Conservation (phyloP, 2,888 invertebrate species). For the Neocrepidodera transversa region DNA sequence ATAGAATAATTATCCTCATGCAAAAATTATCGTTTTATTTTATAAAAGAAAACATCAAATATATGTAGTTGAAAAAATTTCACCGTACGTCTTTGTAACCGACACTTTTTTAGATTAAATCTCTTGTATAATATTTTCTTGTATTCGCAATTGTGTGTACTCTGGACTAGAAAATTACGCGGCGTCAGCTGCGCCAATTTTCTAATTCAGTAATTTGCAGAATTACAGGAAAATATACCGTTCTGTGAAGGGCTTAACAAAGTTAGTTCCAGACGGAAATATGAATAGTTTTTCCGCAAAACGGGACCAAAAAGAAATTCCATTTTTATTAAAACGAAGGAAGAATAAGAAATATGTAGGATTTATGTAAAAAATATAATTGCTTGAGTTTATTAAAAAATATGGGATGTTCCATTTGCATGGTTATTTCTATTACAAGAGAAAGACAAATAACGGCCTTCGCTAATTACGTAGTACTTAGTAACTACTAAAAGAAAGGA, state of each 20-base stretch:
- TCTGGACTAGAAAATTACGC: slow-evolving; percentile 45
- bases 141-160: slow-evolving; percentile 46
- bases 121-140: slow-evolving; percentile 41
- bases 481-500: no score
- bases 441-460: no score
- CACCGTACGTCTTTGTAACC: not conserved
- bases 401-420: no score
- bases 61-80: no score
- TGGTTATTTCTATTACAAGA: no score
- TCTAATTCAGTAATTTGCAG: slow-evolving; percentile 45
- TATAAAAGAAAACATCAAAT: no score
- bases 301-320: not conserved
- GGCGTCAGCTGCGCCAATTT: slow-evolving; percentile 46
- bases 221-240: slow-evolving; percentile 27
- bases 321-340: slow-evolving; percentile 3
- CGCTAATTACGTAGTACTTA: no score
- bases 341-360: not conserved
- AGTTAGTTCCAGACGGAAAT: slow-evolving; percentile 21
- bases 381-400: no score
- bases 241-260: slow-evolving; percentile 16
- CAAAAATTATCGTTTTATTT: no score
- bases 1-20: no score
- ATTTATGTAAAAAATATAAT: no score
- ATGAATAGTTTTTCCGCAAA: slow-evolving; percentile 21
- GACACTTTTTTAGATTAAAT: slow-evolving; percentile 43